Evolutionary conservation across 1,140 invertebrate genomes (phyloP), one percentile per base, ranked within the genome.

Genomic region (Tribolium castaneum): DNA sequence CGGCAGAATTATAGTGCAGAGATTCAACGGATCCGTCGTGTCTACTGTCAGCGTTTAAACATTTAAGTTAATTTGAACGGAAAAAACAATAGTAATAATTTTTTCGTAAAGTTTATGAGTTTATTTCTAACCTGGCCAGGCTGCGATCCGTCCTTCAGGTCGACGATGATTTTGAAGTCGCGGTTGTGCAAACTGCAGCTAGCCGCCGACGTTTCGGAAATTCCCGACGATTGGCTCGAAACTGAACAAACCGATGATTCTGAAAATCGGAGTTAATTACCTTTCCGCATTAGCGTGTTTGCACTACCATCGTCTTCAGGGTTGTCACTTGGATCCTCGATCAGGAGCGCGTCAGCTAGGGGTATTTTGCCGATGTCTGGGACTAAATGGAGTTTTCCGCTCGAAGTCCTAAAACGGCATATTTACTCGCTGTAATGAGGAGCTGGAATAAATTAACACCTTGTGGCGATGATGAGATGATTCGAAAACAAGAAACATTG

Each of bases 151-250:
- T 82, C 85, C 87, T 95, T 95, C 10, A 91, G 88, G 84, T 96
- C 94, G 9, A 96, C 89, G 51, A 97, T 90, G 70, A 97, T 91
- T 88, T 97, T 96, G 86, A 98, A 98, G 86, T 98, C 96, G 59
- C 95, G 91, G 78, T 94, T 95, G 85, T 95, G 93, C 82, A 93
- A 94, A 75, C 89, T 86, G 79, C 86, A 39, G 89, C 88, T 76
- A 81, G 82, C 79, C 82, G 82, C 82, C 83, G 82, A 86, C 80
- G 86, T 88, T 81, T 92, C 90, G 80, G 89, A 90, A 62, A 88
- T 85, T 13, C 88, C 89, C 76, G 90, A 91, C 35, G 90, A 90
- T 78, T 91, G 89, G 80, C 87, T 90, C 6, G 88, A 90, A 62
- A 88, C 84, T 52, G 91, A 92, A 84, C 90, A 90, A 50, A 91